Conservation (phyloP, 2,888 invertebrate genomes). For the Lasius fuliginosus region DNA sequence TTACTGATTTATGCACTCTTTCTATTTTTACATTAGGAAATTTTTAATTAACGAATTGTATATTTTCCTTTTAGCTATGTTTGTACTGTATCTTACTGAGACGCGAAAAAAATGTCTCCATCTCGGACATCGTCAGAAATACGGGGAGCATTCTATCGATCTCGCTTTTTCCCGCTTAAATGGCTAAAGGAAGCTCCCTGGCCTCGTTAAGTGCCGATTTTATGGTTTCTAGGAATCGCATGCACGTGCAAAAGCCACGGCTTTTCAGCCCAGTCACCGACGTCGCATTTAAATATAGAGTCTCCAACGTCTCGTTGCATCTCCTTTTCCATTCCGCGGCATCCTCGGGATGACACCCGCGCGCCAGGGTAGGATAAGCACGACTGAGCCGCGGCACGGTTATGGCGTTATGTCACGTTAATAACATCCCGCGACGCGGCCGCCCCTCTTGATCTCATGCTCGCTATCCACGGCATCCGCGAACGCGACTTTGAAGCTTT, state of each 20-base stretch:
- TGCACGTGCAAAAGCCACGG: conserved; percentile 73
- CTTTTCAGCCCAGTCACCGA: conserved; percentile 55
- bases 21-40: background rate
- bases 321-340: conserved; percentile 67
- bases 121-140: conserved; percentile 1
- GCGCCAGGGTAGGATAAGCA: conserved; percentile 44
- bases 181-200: conserved; percentile 56
- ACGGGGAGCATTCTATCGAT: conserved; percentile 20
- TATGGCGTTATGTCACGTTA: conserved; percentile 83
- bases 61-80: background rate
- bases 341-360: conserved; percentile 44
- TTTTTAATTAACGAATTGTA: background rate
- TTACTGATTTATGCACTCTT: background rate
- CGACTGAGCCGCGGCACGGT: conserved; percentile 61
- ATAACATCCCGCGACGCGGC: conserved; percentile 77
- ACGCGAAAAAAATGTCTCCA: conserved; percentile 13
- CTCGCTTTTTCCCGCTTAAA: conserved; percentile 39
- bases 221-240: conserved; percentile 67
- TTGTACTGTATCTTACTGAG: background rate
- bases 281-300: conserved; percentile 70
- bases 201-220: conserved; percentile 73
- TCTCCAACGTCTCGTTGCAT: conserved; percentile 59
- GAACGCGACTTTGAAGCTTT: conserved; percentile 80
- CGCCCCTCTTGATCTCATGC: conserved; percentile 77
- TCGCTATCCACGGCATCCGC: conserved; percentile 74